Conservation (phyloP, 2,888 invertebrate genomes). For the Odontothrips loti region DNA sequence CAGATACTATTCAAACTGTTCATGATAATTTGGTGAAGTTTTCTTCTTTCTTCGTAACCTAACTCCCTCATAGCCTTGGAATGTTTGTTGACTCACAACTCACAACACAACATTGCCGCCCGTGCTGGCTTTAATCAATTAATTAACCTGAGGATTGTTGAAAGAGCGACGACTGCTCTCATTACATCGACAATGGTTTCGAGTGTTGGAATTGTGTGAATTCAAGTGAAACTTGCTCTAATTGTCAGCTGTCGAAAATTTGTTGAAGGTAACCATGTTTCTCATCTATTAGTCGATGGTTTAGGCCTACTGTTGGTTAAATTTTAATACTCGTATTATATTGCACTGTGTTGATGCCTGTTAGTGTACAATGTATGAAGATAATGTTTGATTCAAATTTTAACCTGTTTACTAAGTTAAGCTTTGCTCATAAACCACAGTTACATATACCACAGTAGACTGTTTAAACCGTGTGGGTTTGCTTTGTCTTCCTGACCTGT, state of each 20-base stretch:
- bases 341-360: no score
- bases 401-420: not conserved
- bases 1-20: no score
- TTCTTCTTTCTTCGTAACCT: not conserved
- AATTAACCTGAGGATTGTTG: not conserved
- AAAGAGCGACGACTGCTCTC: not conserved
- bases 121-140: not conserved
- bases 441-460: not conserved
- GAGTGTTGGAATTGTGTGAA: not conserved
- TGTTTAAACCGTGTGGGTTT: not conserved
- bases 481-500: no score
- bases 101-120: not conserved
- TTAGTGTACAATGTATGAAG: no score
- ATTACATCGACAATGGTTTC: not conserved
- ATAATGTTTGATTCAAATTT: not conserved
- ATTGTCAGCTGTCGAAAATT: not conserved
- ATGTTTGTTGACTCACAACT: not conserved
- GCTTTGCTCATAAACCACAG: not conserved
- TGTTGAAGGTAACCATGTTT: not conserved
- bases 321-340: no score
- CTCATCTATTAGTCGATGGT: not conserved
- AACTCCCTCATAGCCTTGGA: slow-evolving; percentile 1
- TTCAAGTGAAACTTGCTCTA: not conserved
- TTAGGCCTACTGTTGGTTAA: not conserved
- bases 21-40: not conserved